phyloP scores from a whole-genome alignment of 64 coral and sea anemone species.

The Platygyra sinensis region DNA sequence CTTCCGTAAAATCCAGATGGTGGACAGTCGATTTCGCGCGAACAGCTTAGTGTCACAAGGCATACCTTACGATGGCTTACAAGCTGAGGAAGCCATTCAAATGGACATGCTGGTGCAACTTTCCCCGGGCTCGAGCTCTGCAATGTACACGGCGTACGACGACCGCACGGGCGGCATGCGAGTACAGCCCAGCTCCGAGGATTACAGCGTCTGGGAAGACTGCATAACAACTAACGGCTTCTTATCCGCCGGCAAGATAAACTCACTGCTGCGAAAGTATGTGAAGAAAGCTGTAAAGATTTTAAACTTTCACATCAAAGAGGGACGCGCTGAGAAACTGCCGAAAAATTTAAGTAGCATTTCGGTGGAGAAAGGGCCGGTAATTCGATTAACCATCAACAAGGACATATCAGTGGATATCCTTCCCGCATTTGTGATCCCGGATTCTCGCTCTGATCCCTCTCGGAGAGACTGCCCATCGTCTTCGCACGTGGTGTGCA shows the following conservation, averaged over 20 bases:
- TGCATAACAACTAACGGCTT: slow-evolving; percentile 88
- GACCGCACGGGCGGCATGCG: slow-evolving; percentile 66
- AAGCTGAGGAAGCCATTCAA: slow-evolving; percentile 88
- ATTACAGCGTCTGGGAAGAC: slow-evolving; percentile 78
- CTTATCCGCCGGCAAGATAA: slow-evolving; percentile 87
- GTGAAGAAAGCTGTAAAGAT: slow-evolving; percentile 94
- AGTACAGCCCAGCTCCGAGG: slow-evolving; percentile 77
- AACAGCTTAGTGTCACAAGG: slow-evolving; percentile 94
- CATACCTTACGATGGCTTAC: slow-evolving; percentile 90
- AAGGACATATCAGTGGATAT: slow-evolving; percentile 89
- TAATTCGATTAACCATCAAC: slow-evolving; percentile 79
- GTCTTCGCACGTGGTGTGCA: slow-evolving; percentile 81
- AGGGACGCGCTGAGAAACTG: slow-evolving; percentile 75
- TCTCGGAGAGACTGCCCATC: slow-evolving; percentile 79
- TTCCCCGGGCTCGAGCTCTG: slow-evolving; percentile 77
- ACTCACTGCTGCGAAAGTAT: slow-evolving; percentile 77
- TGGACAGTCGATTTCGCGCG: slow-evolving; percentile 91
- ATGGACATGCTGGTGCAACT: slow-evolving; percentile 93
- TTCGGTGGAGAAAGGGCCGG: slow-evolving; percentile 76
- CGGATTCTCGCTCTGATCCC: slow-evolving; percentile 76
- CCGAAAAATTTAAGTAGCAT: slow-evolving; percentile 83
- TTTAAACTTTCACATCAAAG: slow-evolving; percentile 88
- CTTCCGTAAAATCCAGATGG: slow-evolving; percentile 91
- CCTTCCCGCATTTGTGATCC: slow-evolving; percentile 88
- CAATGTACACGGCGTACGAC: slow-evolving; percentile 82